Conservation (phyloP, 2,797 vertebrate species). For the Sebastiscus albofasciatus region DNA sequence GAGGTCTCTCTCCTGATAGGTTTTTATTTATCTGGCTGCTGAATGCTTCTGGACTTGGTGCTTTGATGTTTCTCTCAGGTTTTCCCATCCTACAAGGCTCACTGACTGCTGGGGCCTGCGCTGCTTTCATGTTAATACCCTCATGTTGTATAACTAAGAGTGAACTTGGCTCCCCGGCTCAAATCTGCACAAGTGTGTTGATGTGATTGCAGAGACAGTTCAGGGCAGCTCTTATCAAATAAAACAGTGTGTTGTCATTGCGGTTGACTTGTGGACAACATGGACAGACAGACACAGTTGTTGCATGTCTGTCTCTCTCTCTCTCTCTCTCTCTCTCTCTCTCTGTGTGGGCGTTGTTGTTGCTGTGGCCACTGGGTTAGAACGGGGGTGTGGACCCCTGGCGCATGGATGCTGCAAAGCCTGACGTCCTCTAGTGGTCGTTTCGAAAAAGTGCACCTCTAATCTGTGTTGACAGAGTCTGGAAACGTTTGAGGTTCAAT, state of each 20-base stretch:
- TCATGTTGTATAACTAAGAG: constrained; percentile 11
- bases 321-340: no score
- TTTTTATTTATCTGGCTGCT: not conserved
- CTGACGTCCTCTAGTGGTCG: constrained; percentile 67
- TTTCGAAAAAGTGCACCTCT: constrained; percentile 20
- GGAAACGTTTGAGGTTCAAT: constrained; percentile 50
- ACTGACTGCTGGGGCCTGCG: constrained; percentile 22
- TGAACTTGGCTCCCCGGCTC: constrained; percentile 17
- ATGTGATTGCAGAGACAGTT: not conserved
- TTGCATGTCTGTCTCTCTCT: constrained; percentile 30
- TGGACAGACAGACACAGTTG: constrained; percentile 25
- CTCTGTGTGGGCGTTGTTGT: constrained; percentile 49
- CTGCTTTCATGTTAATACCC: constrained; percentile 27
- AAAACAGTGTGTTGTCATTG: constrained; percentile 30
- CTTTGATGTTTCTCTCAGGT: constrained; percentile 46
- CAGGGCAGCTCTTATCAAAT: constrained; percentile 16
- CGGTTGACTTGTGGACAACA: constrained; percentile 15
- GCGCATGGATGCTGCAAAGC: constrained; percentile 54
- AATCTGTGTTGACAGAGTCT: constrained; percentile 11
- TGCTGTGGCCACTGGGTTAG: constrained; percentile 51
- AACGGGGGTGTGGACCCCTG: constrained; percentile 65
- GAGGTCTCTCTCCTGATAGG: constrained; percentile 7
- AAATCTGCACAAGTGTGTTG: constrained; percentile 9
- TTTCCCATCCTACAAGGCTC: constrained; percentile 28
- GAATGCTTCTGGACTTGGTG: constrained; percentile 30